Conservation (phyloP, 2,797 vertebrate genomes). For the Spheniscus humboldti region DNA sequence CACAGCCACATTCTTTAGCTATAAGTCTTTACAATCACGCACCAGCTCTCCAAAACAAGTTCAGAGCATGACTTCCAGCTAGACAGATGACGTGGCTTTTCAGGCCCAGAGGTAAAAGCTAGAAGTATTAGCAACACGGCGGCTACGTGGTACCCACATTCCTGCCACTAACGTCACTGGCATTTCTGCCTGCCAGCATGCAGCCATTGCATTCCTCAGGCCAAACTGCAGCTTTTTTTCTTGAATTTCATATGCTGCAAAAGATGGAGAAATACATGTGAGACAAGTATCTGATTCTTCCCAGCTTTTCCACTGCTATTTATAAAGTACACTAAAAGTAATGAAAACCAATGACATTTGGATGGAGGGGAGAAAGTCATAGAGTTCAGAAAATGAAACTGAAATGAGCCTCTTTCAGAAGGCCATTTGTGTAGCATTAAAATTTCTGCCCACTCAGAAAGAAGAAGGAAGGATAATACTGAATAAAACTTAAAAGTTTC, state of each 20-base stretch:
- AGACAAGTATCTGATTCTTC: not conserved
- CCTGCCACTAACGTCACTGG: not conserved
- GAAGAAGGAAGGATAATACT: not conserved
- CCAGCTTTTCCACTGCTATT: not conserved
- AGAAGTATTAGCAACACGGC: not conserved
- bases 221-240: not conserved
- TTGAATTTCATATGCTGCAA: not conserved
- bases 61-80: not conserved
- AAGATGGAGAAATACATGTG: not conserved
- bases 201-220: constrained; percentile 21
- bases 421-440: not conserved
- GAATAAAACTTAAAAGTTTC: not conserved
- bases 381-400: not conserved
- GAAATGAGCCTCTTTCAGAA: not conserved
- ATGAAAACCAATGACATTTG: constrained; percentile 6
- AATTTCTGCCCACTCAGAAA: not conserved
- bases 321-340: constrained; percentile 24
- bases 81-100: not conserved
- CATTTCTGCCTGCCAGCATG: not conserved
- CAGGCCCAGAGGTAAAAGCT: not conserved
- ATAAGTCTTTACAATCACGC: not conserved
- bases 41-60: constrained; percentile 18
- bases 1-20: not conserved
- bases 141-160: constrained; percentile 5
- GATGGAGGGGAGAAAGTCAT: not conserved